These are phyloP conservation scores for Vireo altiloquus DNA, from an alignment of 2,113 vertebrate species.

Conservation along the genomic window DNA sequence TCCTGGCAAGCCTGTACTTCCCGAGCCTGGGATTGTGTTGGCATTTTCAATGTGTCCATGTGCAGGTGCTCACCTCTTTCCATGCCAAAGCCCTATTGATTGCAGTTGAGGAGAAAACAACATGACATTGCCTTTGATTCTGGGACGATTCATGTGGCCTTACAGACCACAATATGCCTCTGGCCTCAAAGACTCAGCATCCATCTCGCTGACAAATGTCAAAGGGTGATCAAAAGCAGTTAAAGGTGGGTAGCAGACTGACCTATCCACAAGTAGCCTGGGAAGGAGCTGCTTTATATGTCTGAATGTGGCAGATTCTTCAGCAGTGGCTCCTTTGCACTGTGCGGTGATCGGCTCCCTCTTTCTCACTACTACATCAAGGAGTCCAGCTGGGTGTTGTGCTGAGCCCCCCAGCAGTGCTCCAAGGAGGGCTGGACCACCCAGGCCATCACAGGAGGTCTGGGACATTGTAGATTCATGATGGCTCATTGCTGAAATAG, in stretches of 20 bases:
- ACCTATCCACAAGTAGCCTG: background rate
- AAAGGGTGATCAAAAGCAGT: background rate
- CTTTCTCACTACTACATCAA: fast-evolving
- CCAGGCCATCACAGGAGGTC: background rate
- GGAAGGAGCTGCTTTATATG: background rate
- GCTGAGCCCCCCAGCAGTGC: background rate
- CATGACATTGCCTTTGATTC: background rate
- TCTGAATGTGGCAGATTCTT: background rate
- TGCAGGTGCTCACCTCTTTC: background rate
- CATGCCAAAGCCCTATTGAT: background rate
- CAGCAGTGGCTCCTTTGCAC: background rate
- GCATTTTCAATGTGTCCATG: background rate
- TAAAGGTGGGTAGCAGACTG: background rate
- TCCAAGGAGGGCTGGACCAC: background rate
- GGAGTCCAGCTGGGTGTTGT: background rate
- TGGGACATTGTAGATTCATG: background rate
- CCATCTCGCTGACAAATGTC: background rate
- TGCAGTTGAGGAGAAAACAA: background rate
- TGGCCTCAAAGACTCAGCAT: background rate
- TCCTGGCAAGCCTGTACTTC: background rate
- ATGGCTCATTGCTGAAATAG: background rate
- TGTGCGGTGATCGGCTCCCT: background rate
- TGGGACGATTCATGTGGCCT: background rate
- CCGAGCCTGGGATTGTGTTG: background rate
- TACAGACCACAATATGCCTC: background rate